Conservation (phyloP, 2,888 invertebrate species). For the Anarsia innoxiella region DNA sequence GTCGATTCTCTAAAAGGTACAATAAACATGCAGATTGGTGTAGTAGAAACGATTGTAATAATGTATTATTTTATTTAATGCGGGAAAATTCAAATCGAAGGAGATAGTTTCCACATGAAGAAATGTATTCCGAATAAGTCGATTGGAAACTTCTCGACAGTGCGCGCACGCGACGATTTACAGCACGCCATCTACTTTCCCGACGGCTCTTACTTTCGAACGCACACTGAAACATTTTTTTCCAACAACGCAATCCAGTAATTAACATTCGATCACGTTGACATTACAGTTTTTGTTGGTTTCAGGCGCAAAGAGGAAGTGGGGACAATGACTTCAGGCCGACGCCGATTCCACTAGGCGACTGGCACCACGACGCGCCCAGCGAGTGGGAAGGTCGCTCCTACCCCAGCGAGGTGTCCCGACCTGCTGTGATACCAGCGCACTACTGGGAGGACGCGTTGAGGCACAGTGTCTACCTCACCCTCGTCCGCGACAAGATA, state of each 20-base stretch:
- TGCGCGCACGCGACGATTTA: constrained; percentile 46
- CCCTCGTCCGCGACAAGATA: constrained; percentile 75
- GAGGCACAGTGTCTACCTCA: constrained; percentile 79
- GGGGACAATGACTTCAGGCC: constrained; percentile 53
- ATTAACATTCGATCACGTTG: constrained; percentile 19
- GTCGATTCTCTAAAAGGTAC: no score
- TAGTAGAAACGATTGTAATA: no score
- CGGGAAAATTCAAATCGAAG: constrained; percentile 12
- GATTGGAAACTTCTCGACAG: constrained; percentile 55
- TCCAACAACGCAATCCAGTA: constrained; percentile 20
- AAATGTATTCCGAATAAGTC: constrained; percentile 40
- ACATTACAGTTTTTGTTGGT: constrained; percentile 19
- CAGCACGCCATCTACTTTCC: constrained; percentile 62
- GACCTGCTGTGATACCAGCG: constrained; percentile 43
- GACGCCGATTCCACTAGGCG: constrained; percentile 57
- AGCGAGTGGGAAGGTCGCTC: constrained; percentile 26
- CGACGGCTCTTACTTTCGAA: constrained; percentile 66
- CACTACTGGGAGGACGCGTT: constrained; percentile 80
- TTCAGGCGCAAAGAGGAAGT: constrained; percentile 47
- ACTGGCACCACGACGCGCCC: constrained; percentile 37
- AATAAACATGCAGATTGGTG: no score
- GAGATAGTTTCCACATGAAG: constrained; percentile 23
- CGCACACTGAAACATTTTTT: constrained; percentile 53
- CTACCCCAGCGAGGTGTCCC: constrained; percentile 30
- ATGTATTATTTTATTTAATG: constrained; percentile 26